phyloP scores from a whole-genome alignment of 64 coral and sea anemone species.

The Cladopsammia gracilis region DNA sequence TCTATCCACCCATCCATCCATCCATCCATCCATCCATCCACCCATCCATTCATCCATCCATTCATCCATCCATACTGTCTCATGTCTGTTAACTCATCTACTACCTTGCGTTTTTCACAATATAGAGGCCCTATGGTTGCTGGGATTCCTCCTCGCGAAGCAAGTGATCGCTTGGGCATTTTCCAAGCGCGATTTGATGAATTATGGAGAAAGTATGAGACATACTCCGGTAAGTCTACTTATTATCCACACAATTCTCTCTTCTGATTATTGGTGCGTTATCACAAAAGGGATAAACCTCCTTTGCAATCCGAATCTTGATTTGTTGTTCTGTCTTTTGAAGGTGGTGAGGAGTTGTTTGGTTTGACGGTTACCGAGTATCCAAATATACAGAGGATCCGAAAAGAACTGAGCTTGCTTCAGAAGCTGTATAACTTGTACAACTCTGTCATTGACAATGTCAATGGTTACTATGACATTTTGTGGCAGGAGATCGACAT shows the following conservation, averaged over 20 bases:
- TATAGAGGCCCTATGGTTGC: conserved; percentile 94
- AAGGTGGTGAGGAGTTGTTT: conserved; percentile 96
- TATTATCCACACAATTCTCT: not conserved
- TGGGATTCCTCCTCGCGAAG: conserved; percentile 93
- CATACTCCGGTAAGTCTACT: conserved; percentile 86
- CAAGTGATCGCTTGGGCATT: conserved; percentile 94
- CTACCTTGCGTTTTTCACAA: not conserved
- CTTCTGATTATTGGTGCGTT: not conserved
- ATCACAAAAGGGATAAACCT: too few species aligned
- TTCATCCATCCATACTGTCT: too few species aligned
- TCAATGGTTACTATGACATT: conserved; percentile 98
- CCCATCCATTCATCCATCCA: too few species aligned
- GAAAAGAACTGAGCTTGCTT: conserved; percentile 87
- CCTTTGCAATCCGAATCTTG: not conserved
- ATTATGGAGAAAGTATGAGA: conserved; percentile 98
- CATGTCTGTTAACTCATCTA: too few species aligned
- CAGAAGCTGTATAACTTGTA: conserved; percentile 98
- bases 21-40: too few species aligned
- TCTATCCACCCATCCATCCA: too few species aligned
- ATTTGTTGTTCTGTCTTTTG: conserved; percentile 11
- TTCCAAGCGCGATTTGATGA: conserved; percentile 99
- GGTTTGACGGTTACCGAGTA: conserved; percentile 92
- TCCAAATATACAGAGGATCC: conserved; percentile 88
- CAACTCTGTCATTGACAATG: conserved; percentile 98
- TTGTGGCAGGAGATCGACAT: conserved; percentile 99